Base-by-base conservation (phyloP, 2,113 vertebrate genomes). In the cattle (Bos taurus) region DNA sequence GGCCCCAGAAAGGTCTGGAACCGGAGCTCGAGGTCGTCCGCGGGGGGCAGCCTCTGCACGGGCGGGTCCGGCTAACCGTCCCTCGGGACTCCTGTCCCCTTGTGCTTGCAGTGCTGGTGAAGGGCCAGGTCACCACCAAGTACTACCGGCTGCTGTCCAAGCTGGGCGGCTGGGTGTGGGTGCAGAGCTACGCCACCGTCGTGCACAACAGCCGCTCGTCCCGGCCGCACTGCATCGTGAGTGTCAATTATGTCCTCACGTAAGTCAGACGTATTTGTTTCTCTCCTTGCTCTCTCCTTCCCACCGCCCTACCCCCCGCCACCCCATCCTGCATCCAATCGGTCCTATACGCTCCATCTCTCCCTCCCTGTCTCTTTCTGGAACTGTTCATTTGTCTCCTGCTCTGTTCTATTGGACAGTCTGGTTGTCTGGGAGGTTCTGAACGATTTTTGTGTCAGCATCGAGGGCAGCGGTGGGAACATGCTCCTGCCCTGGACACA, bases 181-280 rank as follows among this genome's bases (percentile, higher is more conserved):
- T 99, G 94, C 99, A 99, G 98, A 99, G 99, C 98, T 99, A 99
- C 1, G 99, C 99, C 95, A 99, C 99, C 62, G 99, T 99, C 23
- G 99, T 99, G 67, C 99, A 99, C 98, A 99, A 99, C 99, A 99
- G 99, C 98, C 99, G 99, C 62, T 99, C 99, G 0, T 99, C 99
- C 93, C 98, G 99, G 95, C 99, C 99, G 93, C 99, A 99, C 99
- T 99, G 99, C 98, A 99, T 99, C 96, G 99, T 99, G 99, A 99
- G 99, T 96, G 99, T 99, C 98, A 99, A 99, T 99, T 99, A 99
- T 97, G 99, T 99, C 94, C 99, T 99, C 98, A 99, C 99, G 99
- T 99, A 99, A 99, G 99, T 99, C 98, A 96, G 98, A 97, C 96
- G 57, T 92, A 96, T 98, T 98, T 96, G 97, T 98, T 98, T 88